Evolutionary conservation across 2,888 invertebrate species (phyloP).

Genomic region (Pycnomerus fuliginosus): DNA sequence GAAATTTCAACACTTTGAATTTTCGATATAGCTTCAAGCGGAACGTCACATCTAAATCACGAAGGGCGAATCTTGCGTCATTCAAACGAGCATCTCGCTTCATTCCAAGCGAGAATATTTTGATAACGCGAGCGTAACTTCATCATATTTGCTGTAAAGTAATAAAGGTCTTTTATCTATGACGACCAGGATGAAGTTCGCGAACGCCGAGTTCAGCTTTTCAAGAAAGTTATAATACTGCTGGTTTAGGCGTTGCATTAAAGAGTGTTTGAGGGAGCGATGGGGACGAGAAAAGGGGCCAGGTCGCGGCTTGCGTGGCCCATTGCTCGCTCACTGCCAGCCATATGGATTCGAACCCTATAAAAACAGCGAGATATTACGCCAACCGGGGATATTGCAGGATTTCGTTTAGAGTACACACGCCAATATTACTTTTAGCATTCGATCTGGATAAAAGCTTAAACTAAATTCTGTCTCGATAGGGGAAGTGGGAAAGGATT

Average conservation of each 20-base stretch:
- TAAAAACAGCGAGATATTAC: slow-evolving; percentile 46
- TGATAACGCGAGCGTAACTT: too few relatives aligned
- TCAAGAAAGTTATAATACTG: slow-evolving; percentile 16
- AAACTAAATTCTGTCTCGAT: too few relatives aligned
- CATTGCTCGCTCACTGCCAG: slow-evolving; percentile 24
- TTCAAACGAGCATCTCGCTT: too few relatives aligned
- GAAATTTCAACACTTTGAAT: too few relatives aligned
- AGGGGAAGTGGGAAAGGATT: too few relatives aligned
- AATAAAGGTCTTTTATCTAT: slow-evolving; percentile 13
- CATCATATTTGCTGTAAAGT: slow-evolving; percentile 19
- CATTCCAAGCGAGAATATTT: too few relatives aligned
- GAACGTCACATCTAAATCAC: too few relatives aligned
- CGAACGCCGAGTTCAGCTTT: slow-evolving; percentile 9
- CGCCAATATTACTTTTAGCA: slow-evolving; percentile 45
- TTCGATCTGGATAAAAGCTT: too few relatives aligned
- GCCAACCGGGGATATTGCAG: slow-evolving; percentile 41
- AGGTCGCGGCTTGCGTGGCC: slow-evolving; percentile 23
- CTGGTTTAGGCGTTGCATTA: slow-evolving; percentile 16
- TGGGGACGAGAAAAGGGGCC: slow-evolving; percentile 16
- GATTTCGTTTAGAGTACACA: slow-evolving; percentile 46
- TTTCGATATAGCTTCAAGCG: too few relatives aligned
- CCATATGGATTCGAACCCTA: slow-evolving; percentile 40
- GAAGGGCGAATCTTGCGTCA: too few relatives aligned
- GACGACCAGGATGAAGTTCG: slow-evolving; percentile 2
- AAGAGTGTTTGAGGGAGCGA: slow-evolving; percentile 11